These are phyloP conservation scores for Chromis chromis DNA, from an alignment of 2,797 vertebrate species.

Conservation along the genomic window DNA sequence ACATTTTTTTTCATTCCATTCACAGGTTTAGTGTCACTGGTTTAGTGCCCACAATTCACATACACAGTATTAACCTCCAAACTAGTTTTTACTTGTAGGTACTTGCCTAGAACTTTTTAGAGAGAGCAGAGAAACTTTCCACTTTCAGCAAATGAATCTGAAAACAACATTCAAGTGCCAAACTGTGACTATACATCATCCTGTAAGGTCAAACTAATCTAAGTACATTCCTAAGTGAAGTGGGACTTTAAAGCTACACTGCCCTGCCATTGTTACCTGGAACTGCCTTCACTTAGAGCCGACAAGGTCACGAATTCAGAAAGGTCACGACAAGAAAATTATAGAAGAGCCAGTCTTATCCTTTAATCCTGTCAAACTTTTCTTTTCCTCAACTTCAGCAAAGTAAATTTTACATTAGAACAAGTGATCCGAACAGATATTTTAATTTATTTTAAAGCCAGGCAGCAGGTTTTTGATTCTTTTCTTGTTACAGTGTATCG, in stretches of 20 bases:
- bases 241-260: background rate
- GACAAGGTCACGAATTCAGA: constrained; percentile 7
- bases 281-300: background rate
- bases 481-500: too few species aligned
- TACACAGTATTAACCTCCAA: background rate
- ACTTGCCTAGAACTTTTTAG: background rate
- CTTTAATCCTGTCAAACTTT: too few species aligned
- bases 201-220: background rate
- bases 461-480: too few species aligned
- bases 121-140: background rate
- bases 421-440: background rate
- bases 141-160: background rate
- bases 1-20: background rate
- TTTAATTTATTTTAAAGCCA: too few species aligned
- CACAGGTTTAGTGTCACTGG: too few species aligned
- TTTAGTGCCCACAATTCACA: too few species aligned
- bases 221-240: background rate
- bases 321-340: background rate
- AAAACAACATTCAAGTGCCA: background rate
- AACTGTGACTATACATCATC: background rate
- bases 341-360: too few species aligned
- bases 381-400: too few species aligned
- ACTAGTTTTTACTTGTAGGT: background rate
- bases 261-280: too few species aligned
- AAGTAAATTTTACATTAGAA: too few species aligned